Base-by-base conservation (phyloP, 2,113 vertebrate species). In the Zosterops borbonicus region DNA sequence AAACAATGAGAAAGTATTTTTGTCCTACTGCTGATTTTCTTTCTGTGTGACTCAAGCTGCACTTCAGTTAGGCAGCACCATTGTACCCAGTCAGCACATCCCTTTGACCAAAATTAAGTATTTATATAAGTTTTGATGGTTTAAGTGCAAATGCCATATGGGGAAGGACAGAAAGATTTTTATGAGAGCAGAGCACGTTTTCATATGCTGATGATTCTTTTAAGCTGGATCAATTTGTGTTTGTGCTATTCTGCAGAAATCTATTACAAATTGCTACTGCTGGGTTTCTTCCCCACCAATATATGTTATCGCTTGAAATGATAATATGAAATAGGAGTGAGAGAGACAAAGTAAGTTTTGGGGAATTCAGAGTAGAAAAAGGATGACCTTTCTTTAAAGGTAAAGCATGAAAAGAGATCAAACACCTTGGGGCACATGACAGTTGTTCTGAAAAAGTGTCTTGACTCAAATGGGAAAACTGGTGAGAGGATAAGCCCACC, bases 401-500 rank as follows among this genome's bases (percentile, higher is more conserved):
- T 46, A 73, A 73, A 83, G 27, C 59, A 77, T 73, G 68, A 42
- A 73, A 86, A 83, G n/a, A 24, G 14, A 68, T 47, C 2, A 35
- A 84, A 67, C 33, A 35, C 9, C 9, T 4, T 35, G 9, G 8
- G 15, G 2, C 7, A 11, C 27, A 31, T 0, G 1, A 41, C 56
- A 42, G 8, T 42, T 77, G 23, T n/a, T 84, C 74, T 47, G 81
- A 71, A 90, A 64, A 67, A 29, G 9, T 12, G 6, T 73, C 53
- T 55, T 17, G 20, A 31, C 6, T 67, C 64, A 55, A 49, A 46
- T 11, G 8, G 28, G 25, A 70, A 52, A 68, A 37, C 10, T 5
- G 1, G 4, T 47, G 25, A 58, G 28, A 67, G 14, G 42, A 56
- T 65, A 49, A 74, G 6, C 27, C 29, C 4, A 2, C 20, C 19